Evolutionary conservation across 2,113 vertebrate genomes (phyloP).

Genomic region (Chaetodon trifascialis): DNA sequence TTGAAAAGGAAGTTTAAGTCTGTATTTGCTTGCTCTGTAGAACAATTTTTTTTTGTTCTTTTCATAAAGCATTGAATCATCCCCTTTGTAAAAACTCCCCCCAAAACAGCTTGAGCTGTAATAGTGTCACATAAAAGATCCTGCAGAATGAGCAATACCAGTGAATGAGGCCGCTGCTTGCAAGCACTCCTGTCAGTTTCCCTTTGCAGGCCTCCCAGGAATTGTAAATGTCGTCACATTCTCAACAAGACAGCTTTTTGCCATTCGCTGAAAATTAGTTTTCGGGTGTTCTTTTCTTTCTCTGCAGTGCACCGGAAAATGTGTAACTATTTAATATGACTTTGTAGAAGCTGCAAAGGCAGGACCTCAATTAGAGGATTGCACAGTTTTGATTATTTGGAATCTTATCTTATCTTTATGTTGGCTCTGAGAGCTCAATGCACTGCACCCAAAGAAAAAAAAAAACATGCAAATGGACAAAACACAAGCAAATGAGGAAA

Average conservation of each 20-base stretch:
- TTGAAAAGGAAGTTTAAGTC: slow-evolving; percentile 61
- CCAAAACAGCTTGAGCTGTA: slow-evolving; percentile 26
- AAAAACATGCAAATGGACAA: not conserved
- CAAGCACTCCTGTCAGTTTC: slow-evolving; percentile 40
- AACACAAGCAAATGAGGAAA: not conserved
- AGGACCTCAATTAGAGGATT: slow-evolving; percentile 31
- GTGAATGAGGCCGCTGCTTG: slow-evolving; percentile 43
- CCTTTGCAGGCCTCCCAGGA: slow-evolving; percentile 51
- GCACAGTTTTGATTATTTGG: slow-evolving; percentile 2
- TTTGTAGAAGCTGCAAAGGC: slow-evolving; percentile 25
- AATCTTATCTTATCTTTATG: not conserved
- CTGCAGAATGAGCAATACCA: slow-evolving; percentile 37
- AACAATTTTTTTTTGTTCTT: slow-evolving; percentile 33
- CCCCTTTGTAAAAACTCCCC: slow-evolving; percentile 28
- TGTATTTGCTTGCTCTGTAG: slow-evolving; percentile 55
- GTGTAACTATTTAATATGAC: slow-evolving; percentile 36
- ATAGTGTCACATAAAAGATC: slow-evolving; percentile 58
- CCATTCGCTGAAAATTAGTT: slow-evolving; percentile 24
- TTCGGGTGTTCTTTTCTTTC: slow-evolving; percentile 26
- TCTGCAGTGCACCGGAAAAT: slow-evolving; percentile 33
- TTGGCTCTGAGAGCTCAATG: not conserved
- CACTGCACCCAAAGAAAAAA: not conserved
- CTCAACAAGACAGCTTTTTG: slow-evolving; percentile 56
- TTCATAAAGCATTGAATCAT: slow-evolving; percentile 52
- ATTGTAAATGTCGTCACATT: slow-evolving; percentile 65